phyloP scores from a whole-genome alignment of 2,113 vertebrate genomes.

The Salvelinus namaycush region DNA sequence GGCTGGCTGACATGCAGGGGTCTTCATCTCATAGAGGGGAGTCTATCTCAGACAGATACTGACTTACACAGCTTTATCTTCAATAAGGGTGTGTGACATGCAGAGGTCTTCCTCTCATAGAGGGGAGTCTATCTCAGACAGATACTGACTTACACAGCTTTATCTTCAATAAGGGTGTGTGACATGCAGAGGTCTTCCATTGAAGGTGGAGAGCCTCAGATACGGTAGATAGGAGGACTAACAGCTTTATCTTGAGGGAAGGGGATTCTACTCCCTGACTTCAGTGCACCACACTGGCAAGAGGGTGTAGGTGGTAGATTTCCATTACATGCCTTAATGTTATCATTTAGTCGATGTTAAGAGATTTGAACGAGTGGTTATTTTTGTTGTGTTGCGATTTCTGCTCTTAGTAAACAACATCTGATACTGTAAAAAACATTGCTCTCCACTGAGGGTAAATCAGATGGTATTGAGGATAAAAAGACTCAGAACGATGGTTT shows the following conservation, averaged over 20 bases:
- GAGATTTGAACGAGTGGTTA: conserved; percentile 13
- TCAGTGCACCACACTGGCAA: conserved; percentile 66
- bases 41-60: neutral
- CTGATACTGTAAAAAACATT: conserved; percentile 19
- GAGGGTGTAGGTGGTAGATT: conserved; percentile 46
- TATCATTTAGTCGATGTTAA: conserved; percentile 54
- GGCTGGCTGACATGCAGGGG: conserved; percentile 86
- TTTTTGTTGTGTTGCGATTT: conserved; percentile 55
- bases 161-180: too few species aligned
- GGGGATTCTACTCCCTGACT: conserved; percentile 67
- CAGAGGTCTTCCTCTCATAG: conserved; percentile 62
- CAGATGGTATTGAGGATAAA: neutral
- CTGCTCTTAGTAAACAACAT: conserved; percentile 50
- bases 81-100: too few species aligned
- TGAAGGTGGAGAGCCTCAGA: too few species aligned
- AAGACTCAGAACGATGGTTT: neutral
- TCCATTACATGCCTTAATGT: conserved; percentile 66
- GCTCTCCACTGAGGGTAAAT: neutral
- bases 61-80: too few species aligned
- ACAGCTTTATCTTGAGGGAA: conserved; percentile 79
- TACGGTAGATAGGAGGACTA: too few species aligned
- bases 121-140: conserved; percentile 39
- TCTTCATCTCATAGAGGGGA: conserved; percentile 67
- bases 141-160: too few species aligned
- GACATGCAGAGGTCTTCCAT: conserved; percentile 4